Percentiles rank a stretch among this genome's conserved stretches.
phyloP scores from a whole-genome alignment of 2,113 vertebrate genomes.

The Ahaetulla prasina region DNA sequence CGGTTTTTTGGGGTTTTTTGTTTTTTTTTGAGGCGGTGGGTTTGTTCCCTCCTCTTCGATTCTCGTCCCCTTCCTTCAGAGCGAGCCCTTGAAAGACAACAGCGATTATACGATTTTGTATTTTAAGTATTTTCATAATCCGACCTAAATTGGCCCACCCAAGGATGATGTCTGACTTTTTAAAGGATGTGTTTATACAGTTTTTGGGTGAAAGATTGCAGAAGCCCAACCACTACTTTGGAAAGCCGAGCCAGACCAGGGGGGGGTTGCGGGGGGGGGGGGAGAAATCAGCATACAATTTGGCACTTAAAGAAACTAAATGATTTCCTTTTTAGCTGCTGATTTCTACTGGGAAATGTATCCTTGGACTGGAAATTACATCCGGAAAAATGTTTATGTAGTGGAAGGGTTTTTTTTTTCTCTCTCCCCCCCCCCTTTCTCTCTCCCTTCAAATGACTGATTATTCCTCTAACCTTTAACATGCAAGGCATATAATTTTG shows the following conservation, averaged over 20 bases:
- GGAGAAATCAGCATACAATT: constrained; percentile 99
- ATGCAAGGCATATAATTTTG: constrained; percentile 79
- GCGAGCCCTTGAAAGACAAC: constrained; percentile 75
- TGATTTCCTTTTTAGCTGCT: constrained; percentile 99
- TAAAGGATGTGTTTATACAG: constrained; percentile 85
- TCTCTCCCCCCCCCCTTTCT: no score
- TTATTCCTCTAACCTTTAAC: constrained; percentile 98
- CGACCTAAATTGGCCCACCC: constrained; percentile 83
- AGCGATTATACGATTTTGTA: constrained; percentile 82
- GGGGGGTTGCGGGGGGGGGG: no score
- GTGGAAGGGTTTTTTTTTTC: constrained; percentile 68
- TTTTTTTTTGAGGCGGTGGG: constrained; percentile 24
- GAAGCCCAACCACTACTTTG: constrained; percentile 88
- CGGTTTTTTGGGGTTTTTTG: neutral
- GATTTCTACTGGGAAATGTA: constrained; percentile 99
- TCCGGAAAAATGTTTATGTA: constrained; percentile 99
- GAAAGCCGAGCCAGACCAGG: constrained; percentile 89
- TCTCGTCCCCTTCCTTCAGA: constrained; percentile 60
- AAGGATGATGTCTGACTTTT: constrained; percentile 82
- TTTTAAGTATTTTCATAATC: constrained; percentile 86
- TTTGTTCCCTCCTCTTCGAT: constrained; percentile 34
- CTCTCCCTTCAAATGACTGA: constrained; percentile 83
- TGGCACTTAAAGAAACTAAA: constrained; percentile 99
- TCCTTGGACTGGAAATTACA: constrained; percentile 98
- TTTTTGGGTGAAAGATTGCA: constrained; percentile 87